phyloP scores from a whole-genome alignment of 2,113 vertebrate species.

The Oenanthe melanoleuca region DNA sequence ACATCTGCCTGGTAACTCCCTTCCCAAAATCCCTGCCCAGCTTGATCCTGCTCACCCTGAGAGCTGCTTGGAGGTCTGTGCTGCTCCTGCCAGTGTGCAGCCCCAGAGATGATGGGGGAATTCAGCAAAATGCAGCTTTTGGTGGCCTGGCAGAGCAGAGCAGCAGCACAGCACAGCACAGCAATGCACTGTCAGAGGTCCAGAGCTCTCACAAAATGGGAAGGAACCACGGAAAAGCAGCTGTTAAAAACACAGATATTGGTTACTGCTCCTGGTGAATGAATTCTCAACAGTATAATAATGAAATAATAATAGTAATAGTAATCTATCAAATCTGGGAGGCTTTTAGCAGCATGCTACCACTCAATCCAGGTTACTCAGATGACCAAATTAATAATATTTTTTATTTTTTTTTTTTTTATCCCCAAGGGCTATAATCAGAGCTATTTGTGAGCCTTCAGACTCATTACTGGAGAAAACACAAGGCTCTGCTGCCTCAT shows the following conservation, averaged over 20 bases:
- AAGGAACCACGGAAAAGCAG: not conserved
- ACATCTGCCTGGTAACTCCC: no score
- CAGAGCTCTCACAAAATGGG: not conserved
- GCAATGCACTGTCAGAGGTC: not conserved
- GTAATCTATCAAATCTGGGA: not conserved
- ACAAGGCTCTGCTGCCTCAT: not conserved
- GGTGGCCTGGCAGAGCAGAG: not conserved
- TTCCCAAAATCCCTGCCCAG: not conserved
- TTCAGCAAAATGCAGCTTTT: not conserved
- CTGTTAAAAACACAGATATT: not conserved
- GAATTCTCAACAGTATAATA: accelerated
- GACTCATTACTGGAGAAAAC: not conserved
- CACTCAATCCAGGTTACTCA: not conserved
- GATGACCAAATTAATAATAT: not conserved
- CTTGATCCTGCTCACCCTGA: not conserved
- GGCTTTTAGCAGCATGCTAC: not conserved
- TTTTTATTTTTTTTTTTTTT: not conserved
- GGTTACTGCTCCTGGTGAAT: not conserved
- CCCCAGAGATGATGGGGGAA: not conserved
- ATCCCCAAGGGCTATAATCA: not conserved
- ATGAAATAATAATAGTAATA: accelerated
- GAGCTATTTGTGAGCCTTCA: not conserved
- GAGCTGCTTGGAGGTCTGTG: accelerated
- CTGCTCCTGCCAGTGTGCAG: not conserved
- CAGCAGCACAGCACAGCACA: not conserved